phyloP scores from a whole-genome alignment of 2,113 vertebrate genomes.

The Amia ocellicauda region DNA sequence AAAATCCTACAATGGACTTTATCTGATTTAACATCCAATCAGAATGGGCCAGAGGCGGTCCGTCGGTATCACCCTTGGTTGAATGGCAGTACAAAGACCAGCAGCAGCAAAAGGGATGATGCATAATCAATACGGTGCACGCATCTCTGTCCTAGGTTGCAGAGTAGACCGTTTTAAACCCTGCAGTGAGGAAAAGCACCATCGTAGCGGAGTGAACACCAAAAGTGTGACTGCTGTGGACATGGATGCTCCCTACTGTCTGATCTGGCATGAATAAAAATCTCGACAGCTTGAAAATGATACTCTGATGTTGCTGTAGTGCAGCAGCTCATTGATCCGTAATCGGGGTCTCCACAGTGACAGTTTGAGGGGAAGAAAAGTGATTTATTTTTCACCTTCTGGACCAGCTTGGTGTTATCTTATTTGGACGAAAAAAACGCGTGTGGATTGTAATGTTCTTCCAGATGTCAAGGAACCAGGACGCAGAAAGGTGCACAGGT shows the following conservation, averaged over 20 bases:
- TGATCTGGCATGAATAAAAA: slow-evolving; percentile 15
- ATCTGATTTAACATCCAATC: slow-evolving; percentile 58
- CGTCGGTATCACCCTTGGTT: slow-evolving; percentile 65
- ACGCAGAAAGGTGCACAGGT: slow-evolving; percentile 44
- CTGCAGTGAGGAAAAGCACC: neutral
- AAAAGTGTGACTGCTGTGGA: neutral
- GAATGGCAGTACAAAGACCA: slow-evolving; percentile 59
- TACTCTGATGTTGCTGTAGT: slow-evolving; percentile 24
- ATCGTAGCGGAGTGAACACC: slow-evolving; percentile 1
- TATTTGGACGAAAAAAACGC: slow-evolving; percentile 23
- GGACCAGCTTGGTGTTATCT: neutral
- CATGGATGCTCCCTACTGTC: slow-evolving; percentile 19
- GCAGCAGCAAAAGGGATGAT: slow-evolving; percentile 40
- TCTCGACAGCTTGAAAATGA: slow-evolving; percentile 19
- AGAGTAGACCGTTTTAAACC: neutral
- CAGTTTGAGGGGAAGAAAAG: too few species aligned
- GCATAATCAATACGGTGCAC: slow-evolving; percentile 26
- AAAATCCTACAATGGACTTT: slow-evolving; percentile 39
- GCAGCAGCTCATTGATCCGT: slow-evolving; percentile 2
- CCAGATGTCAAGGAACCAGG: slow-evolving; percentile 31
- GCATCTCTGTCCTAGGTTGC: neutral
- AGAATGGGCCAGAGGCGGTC: slow-evolving; percentile 52
- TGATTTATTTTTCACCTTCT: too few species aligned
- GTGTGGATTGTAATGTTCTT: slow-evolving; percentile 39
- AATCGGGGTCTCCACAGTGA: neutral